These are phyloP conservation scores for Homalodisca vitripennis DNA, from an alignment of 1,140 invertebrate genomes.

Conservation along the genomic window DNA sequence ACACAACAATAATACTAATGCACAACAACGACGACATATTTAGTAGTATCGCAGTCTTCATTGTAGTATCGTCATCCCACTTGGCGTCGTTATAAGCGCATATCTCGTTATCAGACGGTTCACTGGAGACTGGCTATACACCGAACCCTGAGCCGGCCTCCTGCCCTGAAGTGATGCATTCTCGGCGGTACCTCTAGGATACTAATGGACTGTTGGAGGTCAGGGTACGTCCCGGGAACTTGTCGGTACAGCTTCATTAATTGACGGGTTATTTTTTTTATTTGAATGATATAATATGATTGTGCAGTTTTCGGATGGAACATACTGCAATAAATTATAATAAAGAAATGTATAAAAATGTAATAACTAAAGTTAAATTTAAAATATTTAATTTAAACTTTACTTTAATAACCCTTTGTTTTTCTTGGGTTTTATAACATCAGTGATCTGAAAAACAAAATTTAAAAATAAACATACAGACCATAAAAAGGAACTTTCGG, in stretches of 20 bases:
- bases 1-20: neutral
- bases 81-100: neutral
- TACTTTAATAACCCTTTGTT: too few relatives aligned
- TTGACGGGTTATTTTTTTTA: constrained; percentile 39
- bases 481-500: neutral
- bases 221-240: constrained; percentile 8
- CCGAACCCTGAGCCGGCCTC: constrained; percentile 59
- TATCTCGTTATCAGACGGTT: neutral
- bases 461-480: too few relatives aligned
- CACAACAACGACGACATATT: neutral
- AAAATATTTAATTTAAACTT: neutral
- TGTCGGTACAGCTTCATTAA: constrained; percentile 28
- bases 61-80: constrained; percentile 7
- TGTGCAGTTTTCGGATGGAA: constrained; percentile 29
- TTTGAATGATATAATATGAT: constrained; percentile 59
- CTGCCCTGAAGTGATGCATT: constrained; percentile 53
- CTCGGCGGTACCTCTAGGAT: constrained; percentile 49
- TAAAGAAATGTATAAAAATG: too few relatives aligned
- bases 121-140: constrained; percentile 56
- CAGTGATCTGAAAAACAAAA: too few relatives aligned
- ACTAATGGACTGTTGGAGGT: constrained; percentile 35
- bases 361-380: neutral
- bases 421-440: too few relatives aligned
- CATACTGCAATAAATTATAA: too few relatives aligned
- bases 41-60: neutral